Evolutionary conservation across 2,888 invertebrate genomes (phyloP).

Genomic region (Morpho deidamia): DNA sequence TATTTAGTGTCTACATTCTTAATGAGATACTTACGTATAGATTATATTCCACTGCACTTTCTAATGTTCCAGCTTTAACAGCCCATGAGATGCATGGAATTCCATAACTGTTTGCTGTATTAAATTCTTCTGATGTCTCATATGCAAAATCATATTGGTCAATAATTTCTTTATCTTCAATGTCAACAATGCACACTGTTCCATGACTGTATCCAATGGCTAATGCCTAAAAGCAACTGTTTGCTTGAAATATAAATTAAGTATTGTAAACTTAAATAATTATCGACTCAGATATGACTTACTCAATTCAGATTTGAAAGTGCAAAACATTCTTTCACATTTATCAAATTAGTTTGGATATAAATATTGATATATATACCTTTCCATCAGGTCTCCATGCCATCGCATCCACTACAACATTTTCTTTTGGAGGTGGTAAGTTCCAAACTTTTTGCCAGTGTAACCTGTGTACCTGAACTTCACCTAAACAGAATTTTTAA

Average conservation of each 20-base stretch:
- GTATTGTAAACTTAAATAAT: too few relatives aligned
- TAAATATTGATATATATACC: constrained; percentile 76
- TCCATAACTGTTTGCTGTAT: constrained; percentile 71
- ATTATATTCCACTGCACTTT: constrained; percentile 62
- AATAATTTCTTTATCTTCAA: constrained; percentile 90
- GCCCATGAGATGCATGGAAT: constrained; percentile 89
- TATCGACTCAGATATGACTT: too few relatives aligned
- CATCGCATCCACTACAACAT: constrained; percentile 85
- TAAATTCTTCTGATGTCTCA: constrained; percentile 63
- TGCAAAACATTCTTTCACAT: too few relatives aligned
- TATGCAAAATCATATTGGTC: constrained; percentile 76
- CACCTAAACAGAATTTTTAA: constrained; percentile 86
- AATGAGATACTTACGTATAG: constrained; percentile 48
- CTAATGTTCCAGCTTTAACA: constrained; percentile 60
- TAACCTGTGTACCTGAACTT: constrained; percentile 91
- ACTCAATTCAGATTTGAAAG: too few relatives aligned
- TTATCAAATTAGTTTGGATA: constrained; percentile 7
- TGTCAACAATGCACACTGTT: constrained; percentile 85
- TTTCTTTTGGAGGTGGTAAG: constrained; percentile 86
- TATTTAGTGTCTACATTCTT: too few relatives aligned
- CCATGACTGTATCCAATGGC: constrained; percentile 86
- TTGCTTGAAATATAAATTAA: not conserved
- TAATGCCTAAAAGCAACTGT: constrained; percentile 71
- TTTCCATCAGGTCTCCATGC: constrained; percentile 98
- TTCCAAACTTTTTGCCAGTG: constrained; percentile 97